Evolutionary conservation across 2,113 vertebrate species (phyloP), one percentile per base, ranked within the genome.

Genomic region (Psettodes erumei): DNA sequence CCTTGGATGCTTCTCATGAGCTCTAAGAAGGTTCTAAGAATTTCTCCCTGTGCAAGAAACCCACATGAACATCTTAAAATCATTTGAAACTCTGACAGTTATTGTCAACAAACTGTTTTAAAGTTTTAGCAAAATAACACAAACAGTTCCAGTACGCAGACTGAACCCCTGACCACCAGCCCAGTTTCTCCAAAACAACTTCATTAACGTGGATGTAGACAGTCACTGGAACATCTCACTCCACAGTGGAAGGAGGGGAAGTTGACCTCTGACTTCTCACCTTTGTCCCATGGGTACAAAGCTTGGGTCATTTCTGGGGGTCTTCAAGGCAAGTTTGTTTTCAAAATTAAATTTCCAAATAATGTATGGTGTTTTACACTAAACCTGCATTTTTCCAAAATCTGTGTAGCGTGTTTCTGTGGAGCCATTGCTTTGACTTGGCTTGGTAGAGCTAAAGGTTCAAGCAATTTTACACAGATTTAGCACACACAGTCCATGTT

Each of bases 221-320:
- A 35, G 60, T 78, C 67, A 75, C 77, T 82, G 79, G 75, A 63
- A 83, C 71, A 38, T 81, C 60, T 89, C 54, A 71, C 67, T 77
- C 50, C 75, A 63, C 80, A 51, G 65, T 37, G 53, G 68, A 76
- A 15, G 15, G 37, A 77, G 60, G 66, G 40, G 67, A 76, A 59
- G 48, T 2, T 72, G 75, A 79, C 65, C 78, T 80, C 18, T 80
- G 64, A 81, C 74, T 69, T 74, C 23, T 82, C 16, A 77, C 75
- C 82, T 74, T 5, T 54, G 30, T 71, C 35, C 58, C 37, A 38
- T 40, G 28, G 76, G 62, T 62, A 53, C 28, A 70, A n/a, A n/a
- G 53, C 53, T 59, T 2, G 16, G 56, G 73, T 86, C 47, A 32
- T 71, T 47, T 68, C 60, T 19, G 8, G 16, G 4, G 33, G 21